Evolutionary conservation across 2,113 vertebrate genomes (phyloP), one percentile per base, ranked within the genome.

Genomic region (Cyphomyrus plagiostoma): DNA sequence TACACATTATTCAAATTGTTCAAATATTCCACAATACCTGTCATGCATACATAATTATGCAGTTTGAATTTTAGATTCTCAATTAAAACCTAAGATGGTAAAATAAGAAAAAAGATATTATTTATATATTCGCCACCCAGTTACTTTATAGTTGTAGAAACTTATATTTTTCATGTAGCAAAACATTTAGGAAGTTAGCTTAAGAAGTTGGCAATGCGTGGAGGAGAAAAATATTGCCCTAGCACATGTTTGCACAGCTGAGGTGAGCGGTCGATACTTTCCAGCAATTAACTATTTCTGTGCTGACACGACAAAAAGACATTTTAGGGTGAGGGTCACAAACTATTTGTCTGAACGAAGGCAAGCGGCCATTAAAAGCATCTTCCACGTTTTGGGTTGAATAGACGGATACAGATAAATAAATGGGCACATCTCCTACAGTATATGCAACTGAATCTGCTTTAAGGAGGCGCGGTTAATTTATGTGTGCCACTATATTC

Each of bases 231-330:
- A 89, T 46, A 89, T 52, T 88, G 89, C 86, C 80, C 62, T 89
- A 90, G 58, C 80, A 90, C 62, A 85, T 86, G 90, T 91, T 91
- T 90, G 46, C 89, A 88, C 91, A 90, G 90, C 90, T 91, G 89
- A 91, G 86, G 90, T 90, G 91, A 88, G 89, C 70, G 88, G 90
- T 89, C 86, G 89, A 86, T 56, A 23, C 83, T 90, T 89, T 89
- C 89, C 90, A 88, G 88, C 48, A 87, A 88, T 88, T 23, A 52
- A 88, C 85, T 85, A 35, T 56, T 23, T 88, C 35, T 85, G 86
- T 46, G 26, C 39, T 46, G 35, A 53, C 83, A 86, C 83, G 19
- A 88, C 19, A 42, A 70, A 88, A 88, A 53, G 7, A 53, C 62
- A 89, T 53, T 88, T n/a, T 88, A 90, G 30, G 56, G 80, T 49